These are phyloP conservation scores for Neosilurus hyrtlii DNA, from an alignment of 2,797 vertebrate species.

Conservation along the genomic window DNA sequence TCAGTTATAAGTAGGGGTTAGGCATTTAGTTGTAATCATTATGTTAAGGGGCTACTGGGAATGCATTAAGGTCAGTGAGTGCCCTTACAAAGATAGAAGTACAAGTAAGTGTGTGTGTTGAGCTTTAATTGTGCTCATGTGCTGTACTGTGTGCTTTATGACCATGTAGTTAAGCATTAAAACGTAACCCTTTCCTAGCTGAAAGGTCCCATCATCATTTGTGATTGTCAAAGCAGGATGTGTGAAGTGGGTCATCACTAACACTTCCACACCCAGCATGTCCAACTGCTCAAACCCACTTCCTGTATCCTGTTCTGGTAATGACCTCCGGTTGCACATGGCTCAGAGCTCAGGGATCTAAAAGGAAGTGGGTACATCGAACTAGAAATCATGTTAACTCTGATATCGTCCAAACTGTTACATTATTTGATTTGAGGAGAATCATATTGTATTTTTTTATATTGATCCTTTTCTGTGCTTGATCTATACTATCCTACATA, in stretches of 20 bases:
- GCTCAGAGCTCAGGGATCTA: conserved; percentile 14
- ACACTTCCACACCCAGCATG: conserved; percentile 29
- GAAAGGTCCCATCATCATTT: conserved; percentile 15
- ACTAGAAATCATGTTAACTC: background rate
- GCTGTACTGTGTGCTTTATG: conserved; percentile 23
- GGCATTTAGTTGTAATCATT: too few relatives aligned
- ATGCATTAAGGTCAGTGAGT: too few relatives aligned
- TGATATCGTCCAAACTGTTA: background rate
- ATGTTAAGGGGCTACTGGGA: too few relatives aligned
- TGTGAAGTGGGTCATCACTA: conserved; percentile 40
- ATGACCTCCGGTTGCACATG: conserved; percentile 30
- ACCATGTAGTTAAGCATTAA: conserved; percentile 23
- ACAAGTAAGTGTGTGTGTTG: too few relatives aligned
- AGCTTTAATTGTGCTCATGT: background rate
- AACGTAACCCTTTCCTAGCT: background rate
- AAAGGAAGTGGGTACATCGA: background rate
- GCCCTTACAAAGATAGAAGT: too few relatives aligned
- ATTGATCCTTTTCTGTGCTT: background rate
- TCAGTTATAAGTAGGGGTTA: too few relatives aligned
- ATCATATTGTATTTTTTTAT: background rate
- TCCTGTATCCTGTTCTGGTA: conserved; percentile 47
- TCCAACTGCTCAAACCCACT: conserved; percentile 24
- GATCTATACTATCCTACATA: background rate
- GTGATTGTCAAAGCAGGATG: conserved; percentile 29
- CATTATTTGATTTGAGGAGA: background rate